These are phyloP conservation scores for Thereva nobilitata DNA, from an alignment of 2,888 invertebrate species.

Conservation along the genomic window DNA sequence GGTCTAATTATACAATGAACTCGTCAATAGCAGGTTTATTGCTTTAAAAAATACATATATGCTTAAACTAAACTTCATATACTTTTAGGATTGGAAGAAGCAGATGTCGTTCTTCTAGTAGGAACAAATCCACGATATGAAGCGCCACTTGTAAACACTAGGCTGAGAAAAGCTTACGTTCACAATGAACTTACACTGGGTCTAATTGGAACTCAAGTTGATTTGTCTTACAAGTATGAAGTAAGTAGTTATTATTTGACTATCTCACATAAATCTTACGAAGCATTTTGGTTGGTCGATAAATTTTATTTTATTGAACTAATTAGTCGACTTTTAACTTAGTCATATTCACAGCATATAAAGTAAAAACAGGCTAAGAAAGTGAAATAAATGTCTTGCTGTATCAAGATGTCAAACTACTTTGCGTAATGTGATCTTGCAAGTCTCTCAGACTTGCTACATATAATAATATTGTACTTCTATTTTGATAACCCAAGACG, in stretches of 20 bases:
- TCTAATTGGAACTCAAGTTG: conserved; percentile 86
- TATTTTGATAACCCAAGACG: not conserved
- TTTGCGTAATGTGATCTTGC: no score
- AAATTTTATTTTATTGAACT: not conserved
- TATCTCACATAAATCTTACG: not conserved
- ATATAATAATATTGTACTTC: no score
- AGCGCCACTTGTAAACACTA: conserved; percentile 93
- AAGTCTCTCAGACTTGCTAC: no score
- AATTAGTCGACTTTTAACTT: no score
- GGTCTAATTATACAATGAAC: conserved; percentile 92
- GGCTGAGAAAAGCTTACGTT: conserved; percentile 93
- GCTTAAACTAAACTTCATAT: not conserved
- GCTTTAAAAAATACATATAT: conserved; percentile 4
- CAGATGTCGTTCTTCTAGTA: conserved; percentile 88
- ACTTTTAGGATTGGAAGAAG: conserved; percentile 78
- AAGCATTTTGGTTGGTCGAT: not conserved
- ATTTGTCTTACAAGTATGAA: conserved; percentile 90
- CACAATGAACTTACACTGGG: conserved; percentile 89
- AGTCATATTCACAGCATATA: no score
- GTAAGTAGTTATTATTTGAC: conserved; percentile 56
- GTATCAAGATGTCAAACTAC: no score
- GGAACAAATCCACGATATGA: conserved; percentile 98
- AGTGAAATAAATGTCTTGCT: no score
- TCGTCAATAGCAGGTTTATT: conserved; percentile 75
- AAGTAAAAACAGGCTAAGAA: no score